These are phyloP conservation scores for Australoheros scitulus DNA, from an alignment of 2,113 vertebrate genomes.

Conservation along the genomic window DNA sequence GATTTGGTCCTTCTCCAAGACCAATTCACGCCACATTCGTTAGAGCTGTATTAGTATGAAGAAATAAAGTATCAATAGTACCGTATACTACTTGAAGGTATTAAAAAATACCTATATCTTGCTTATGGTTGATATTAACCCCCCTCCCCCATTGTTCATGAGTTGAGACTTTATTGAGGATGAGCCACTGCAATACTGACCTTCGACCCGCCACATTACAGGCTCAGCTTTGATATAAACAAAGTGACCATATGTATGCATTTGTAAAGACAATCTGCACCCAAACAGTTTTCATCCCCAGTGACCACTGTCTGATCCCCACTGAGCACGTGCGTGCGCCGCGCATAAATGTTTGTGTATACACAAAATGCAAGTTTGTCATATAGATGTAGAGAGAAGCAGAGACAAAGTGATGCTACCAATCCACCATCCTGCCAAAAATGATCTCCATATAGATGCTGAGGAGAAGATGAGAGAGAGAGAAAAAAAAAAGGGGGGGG, in stretches of 20 bases:
- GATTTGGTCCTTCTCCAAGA: not conserved
- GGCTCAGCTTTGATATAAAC: constrained; percentile 43
- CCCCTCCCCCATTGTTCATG: not conserved
- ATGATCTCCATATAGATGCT: constrained; percentile 59
- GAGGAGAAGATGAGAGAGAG: constrained; percentile 16
- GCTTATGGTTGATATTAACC: not conserved
- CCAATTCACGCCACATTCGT: not conserved
- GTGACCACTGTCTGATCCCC: constrained; percentile 31
- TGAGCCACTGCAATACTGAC: constrained; percentile 36
- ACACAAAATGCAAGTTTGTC: constrained; percentile 26
- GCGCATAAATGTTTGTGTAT: not conserved
- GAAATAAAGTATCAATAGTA: not conserved
- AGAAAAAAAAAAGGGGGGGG: not conserved
- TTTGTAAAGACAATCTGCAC: constrained; percentile 41
- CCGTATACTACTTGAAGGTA: not conserved
- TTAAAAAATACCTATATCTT: not conserved
- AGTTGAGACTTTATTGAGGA: constrained; percentile 30
- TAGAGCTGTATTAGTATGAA: not conserved
- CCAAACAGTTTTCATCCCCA: constrained; percentile 33
- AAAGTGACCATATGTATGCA: constrained; percentile 45
- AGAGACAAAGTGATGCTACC: constrained; percentile 67
- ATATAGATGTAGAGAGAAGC: constrained; percentile 34
- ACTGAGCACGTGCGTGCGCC: not conserved
- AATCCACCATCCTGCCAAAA: constrained; percentile 62
- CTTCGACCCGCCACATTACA: constrained; percentile 31